Percentiles rank a stretch among this genome's conserved stretches.
Conservation (phyloP, 2,113 vertebrate genomes). For the Rousettus leschenaultii region DNA sequence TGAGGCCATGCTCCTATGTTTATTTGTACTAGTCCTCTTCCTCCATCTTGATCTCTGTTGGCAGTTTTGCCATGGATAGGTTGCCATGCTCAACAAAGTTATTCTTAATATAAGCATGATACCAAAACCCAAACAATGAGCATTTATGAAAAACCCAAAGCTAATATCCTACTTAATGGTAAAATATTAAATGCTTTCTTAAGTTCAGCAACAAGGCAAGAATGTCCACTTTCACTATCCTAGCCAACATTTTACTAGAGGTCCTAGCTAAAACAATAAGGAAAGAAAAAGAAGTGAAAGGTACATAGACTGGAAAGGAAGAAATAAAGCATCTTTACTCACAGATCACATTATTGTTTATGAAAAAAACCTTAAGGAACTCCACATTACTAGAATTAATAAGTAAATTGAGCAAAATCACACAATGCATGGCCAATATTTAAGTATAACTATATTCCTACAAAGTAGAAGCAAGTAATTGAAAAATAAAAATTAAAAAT, state of each 20-base stretch:
- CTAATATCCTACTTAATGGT: not conserved
- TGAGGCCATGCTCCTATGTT: not conserved
- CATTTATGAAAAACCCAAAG: not conserved
- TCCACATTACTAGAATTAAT: not conserved
- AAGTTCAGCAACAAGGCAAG: not conserved
- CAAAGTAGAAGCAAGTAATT: not conserved
- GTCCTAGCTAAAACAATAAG: not conserved
- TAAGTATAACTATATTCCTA: not conserved
- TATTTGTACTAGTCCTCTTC: not conserved
- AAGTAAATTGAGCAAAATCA: not conserved
- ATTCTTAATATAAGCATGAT: not conserved
- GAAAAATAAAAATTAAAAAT: not conserved
- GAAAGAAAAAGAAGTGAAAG: not conserved
- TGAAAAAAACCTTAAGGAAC: not conserved
- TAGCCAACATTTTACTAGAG: not conserved
- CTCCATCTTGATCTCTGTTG: not conserved
- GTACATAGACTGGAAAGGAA: not conserved
- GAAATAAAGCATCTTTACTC: not conserved
- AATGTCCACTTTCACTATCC: not conserved
- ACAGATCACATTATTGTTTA: not conserved
- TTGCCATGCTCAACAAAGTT: not conserved
- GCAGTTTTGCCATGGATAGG: not conserved
- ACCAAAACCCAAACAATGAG: not conserved
- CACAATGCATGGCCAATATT: not conserved
- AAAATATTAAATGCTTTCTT: slow-evolving; percentile 16